Conservation (phyloP, 2,113 vertebrate genomes). For the Neogale vison region DNA sequence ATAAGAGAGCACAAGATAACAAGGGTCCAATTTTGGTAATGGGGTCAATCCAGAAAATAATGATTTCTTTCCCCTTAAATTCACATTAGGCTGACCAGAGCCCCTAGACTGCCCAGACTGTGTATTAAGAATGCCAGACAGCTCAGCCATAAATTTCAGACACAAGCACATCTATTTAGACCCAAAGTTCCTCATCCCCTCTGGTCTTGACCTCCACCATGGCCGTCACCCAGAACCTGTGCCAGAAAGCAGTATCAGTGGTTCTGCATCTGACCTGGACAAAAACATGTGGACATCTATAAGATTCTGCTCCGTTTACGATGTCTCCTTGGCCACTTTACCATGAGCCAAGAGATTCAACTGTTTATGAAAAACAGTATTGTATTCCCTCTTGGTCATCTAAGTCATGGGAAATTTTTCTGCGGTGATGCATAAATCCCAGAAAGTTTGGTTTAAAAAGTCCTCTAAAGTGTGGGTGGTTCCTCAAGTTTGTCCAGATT, state of each 20-base stretch:
- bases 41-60: background rate
- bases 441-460: slow-evolving; percentile 63
- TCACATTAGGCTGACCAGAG: background rate
- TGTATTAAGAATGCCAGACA: background rate
- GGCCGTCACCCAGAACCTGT: background rate
- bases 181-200: background rate
- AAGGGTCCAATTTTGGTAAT: background rate
- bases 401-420: slow-evolving; percentile 69
- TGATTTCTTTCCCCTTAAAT: background rate
- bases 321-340: background rate
- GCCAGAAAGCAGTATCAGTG: background rate
- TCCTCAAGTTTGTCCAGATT: slow-evolving; percentile 50
- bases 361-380: slow-evolving; percentile 57
- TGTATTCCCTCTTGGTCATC: slow-evolving; percentile 47
- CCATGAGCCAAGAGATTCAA: background rate
- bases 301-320: background rate
- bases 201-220: background rate
- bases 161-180: background rate
- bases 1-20: background rate
- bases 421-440: slow-evolving; percentile 67
- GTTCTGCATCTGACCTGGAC: background rate
- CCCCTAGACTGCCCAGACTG: background rate
- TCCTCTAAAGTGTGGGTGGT: slow-evolving; percentile 52
- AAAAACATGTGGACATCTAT: background rate
- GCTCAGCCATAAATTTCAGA: background rate